phyloP scores from a whole-genome alignment of 2,797 vertebrate species.

The Lindbergichthys nudifrons region DNA sequence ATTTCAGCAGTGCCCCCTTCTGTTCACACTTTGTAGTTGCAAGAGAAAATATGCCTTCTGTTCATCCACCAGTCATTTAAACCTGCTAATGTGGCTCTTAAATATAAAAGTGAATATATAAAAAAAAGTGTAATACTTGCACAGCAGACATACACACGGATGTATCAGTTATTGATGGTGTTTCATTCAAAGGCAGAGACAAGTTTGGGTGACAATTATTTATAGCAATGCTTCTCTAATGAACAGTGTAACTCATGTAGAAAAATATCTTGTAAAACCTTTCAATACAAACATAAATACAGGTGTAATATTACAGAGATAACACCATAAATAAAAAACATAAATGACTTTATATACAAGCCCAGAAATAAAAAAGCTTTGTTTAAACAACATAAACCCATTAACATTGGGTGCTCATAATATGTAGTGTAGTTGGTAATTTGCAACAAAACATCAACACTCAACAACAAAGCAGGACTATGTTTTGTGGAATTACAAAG shows the following conservation, averaged over 20 bases:
- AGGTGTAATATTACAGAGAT: slow-evolving; percentile 35
- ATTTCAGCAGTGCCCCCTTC: slow-evolving; percentile 51
- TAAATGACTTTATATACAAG: slow-evolving; percentile 12
- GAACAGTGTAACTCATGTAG: slow-evolving; percentile 48
- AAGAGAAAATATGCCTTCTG: background rate
- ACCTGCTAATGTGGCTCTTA: background rate
- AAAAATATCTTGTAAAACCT: slow-evolving; percentile 40
- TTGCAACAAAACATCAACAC: slow-evolving; percentile 33
- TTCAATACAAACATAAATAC: slow-evolving; percentile 63
- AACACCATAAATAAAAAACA: slow-evolving; percentile 59
- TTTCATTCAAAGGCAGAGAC: slow-evolving; percentile 23
- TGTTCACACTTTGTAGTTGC: slow-evolving; percentile 28
- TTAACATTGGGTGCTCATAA: slow-evolving; percentile 34
- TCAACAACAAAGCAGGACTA: slow-evolving; percentile 27
- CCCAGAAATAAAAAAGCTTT: background rate
- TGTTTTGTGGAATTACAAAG: background rate
- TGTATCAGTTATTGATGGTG: background rate
- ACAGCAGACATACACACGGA: background rate
- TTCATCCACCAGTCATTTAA: background rate
- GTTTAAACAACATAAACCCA: slow-evolving; percentile 33
- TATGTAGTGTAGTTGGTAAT: slow-evolving; percentile 5
- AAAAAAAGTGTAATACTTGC: background rate
- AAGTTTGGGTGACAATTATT: slow-evolving; percentile 27
- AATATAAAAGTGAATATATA: background rate
- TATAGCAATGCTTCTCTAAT: slow-evolving; percentile 43